Conservation (phyloP, 2,113 vertebrate species). For the Kryptolebias marmoratus region DNA sequence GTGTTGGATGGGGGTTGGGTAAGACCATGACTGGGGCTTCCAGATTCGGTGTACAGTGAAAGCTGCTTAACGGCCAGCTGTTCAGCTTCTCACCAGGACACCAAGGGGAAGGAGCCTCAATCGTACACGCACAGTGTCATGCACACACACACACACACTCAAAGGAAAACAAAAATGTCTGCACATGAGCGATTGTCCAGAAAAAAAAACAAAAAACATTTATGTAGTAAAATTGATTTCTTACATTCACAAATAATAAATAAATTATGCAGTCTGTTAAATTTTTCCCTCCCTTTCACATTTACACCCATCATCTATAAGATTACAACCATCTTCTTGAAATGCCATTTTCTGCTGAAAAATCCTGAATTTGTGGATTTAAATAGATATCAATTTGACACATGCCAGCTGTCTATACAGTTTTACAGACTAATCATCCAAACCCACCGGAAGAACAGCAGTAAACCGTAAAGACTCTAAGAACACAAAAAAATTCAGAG, state of each 20-base stretch:
- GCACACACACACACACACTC: not conserved
- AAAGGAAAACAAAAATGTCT: not conserved
- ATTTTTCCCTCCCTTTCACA: no score
- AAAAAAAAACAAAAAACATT: not conserved
- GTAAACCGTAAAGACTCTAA: not conserved
- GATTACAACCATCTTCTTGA: no score
- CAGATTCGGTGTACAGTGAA: slow-evolving; percentile 69
- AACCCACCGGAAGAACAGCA: not conserved
- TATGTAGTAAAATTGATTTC: not conserved
- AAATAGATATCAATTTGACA: not conserved
- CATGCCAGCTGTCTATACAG: not conserved
- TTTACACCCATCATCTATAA: no score
- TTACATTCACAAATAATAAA: no score
- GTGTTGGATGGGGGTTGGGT: slow-evolving; percentile 59
- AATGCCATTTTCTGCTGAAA: not conserved
- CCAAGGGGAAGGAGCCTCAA: slow-evolving; percentile 51
- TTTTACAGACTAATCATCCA: not conserved
- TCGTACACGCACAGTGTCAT: slow-evolving; percentile 16
- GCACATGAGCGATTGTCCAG: not conserved
- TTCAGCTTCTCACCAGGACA: slow-evolving; percentile 71
- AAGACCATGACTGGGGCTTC: slow-evolving; percentile 48
- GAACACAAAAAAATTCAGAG: not conserved
- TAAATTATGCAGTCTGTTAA: no score
- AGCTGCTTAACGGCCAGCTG: slow-evolving; percentile 84
- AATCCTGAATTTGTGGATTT: not conserved